Evolutionary conservation across 2,888 invertebrate species (phyloP), one percentile per base, ranked within the genome.

Genomic region (Drosophila suboccidentalis): DNA sequence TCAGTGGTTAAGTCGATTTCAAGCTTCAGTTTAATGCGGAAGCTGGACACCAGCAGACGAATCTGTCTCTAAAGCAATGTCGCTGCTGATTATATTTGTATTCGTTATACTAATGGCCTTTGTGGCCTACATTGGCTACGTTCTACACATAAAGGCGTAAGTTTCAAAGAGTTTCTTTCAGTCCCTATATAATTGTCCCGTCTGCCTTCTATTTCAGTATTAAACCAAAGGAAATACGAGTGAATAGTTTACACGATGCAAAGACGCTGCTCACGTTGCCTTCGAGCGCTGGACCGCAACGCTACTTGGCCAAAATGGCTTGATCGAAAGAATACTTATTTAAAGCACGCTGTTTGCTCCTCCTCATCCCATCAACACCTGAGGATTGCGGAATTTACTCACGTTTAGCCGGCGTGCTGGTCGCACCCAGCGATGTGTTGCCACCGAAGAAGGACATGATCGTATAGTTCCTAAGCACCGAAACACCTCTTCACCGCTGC

Each of bases 321-420:
- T 90, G 26, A 68, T 6, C n/a, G 41, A 10, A 17, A 3, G 4
- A 41, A 41, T 10, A 15, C 1, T 43, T 22, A 1, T 32, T 22
- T n/a, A 39, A 26, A 26, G 19, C 19, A 73, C 26, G 22, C 19
- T 34, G 1, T 0, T 22, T 22, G 22, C 22, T 19, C 19, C n/a
- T 19, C 43, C 47, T 19, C 38, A 29, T n/a, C 22, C 29, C 5
- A 29, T 38, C 57, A 11, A 61, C 65, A 71, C 41, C 63, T 68
- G 58, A 60, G 44, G 49, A 65, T 62, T 55, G 26, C 22, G 22
- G 10, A 10, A 32, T 29, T 15, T 44, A 87, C 94, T 94, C 92
- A 95, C 95, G 94, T 93, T 95, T 95, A 19, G 94, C 93, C 71
- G 92, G 93, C 58, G 93, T 93, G 81, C 92, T 93, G 43, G 94